Percentiles rank a stretch among this genome's conserved stretches.
Evolutionary conservation across 2,113 vertebrate genomes (phyloP).

Genomic region (Hyla sarda): DNA sequence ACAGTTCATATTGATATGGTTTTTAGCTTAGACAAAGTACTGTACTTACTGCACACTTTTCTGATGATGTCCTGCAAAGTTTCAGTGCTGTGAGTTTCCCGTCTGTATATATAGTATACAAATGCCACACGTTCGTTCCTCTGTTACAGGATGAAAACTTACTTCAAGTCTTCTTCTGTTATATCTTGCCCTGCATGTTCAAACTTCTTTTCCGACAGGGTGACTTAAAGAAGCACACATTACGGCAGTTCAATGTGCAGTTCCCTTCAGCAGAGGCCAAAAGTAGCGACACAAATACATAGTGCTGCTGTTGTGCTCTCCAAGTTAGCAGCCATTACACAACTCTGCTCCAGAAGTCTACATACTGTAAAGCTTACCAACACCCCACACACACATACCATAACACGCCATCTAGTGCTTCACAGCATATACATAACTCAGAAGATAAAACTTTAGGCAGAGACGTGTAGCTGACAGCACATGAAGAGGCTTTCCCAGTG

Average conservation of each 20-base stretch:
- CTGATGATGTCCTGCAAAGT: background rate
- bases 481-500: slow-evolving; percentile 8
- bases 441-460: slow-evolving; percentile 7
- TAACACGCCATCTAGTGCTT: slow-evolving; percentile 53
- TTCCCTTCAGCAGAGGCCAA: background rate
- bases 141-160: slow-evolving; percentile 11
- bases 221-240: slow-evolving; percentile 19
- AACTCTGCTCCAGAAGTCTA: slow-evolving; percentile 21
- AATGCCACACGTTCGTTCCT: background rate
- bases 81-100: background rate
- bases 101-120: background rate
- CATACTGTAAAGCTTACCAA: slow-evolving; percentile 18
- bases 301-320: background rate
- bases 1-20: background rate
- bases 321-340: slow-evolving; percentile 52
- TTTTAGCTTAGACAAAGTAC: background rate
- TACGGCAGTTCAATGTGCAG: background rate
- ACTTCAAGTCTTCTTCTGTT: slow-evolving; percentile 23
- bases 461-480: slow-evolving; percentile 3
- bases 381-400: slow-evolving; percentile 47
- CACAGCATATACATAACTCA: slow-evolving; percentile 1
- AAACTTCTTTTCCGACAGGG: slow-evolving; percentile 2
- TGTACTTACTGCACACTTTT: slow-evolving; percentile 24
- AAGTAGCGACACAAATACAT: slow-evolving; percentile 1
- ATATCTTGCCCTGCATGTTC: slow-evolving; percentile 3